Evolutionary conservation across 2,888 invertebrate genomes (phyloP), one percentile per base, ranked within the genome.

Genomic region (Drosophila niveifrons): DNA sequence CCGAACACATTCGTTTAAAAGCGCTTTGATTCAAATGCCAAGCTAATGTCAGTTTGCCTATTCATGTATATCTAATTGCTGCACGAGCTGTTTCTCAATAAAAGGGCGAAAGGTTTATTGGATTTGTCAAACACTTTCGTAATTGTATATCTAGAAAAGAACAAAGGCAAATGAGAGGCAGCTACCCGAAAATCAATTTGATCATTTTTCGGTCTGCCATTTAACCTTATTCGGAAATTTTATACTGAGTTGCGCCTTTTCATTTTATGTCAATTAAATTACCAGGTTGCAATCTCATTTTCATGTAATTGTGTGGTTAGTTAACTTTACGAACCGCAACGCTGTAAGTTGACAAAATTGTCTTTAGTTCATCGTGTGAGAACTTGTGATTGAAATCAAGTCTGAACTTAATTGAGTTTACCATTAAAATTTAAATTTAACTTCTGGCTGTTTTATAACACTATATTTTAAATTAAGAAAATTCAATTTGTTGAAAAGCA

Each of bases 51-150:
- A 36, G 59, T 34, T 44, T 52, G 15, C 11, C 18, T 28, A 31
- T n/a, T 44, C 51, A 69, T 56, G 62, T 64, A 64, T 65, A 50
- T 52, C 11, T 66, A 72, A 72, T 81, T 69, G 58, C 41, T 47
- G 15, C 8, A 58, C 18, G 50, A 43, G 44, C 36, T 43, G 44
- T 41, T 69, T 47, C 17, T n/a, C 18, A 44, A 36, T 34, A 13
- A 59, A 46, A 23, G 31, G 2, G 31, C 4, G 59, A 59, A 75
- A 36, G 65, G 43, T 53, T 13, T 31, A 31, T 10, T 4, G 18
- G 7, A 29, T 55, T 43, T 43, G 36, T 44, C 13, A 31, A 65
- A 52, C 44, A 51, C 43, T 65, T 18, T n/a, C n/a, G 41, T 48
- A 66, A 63, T 39, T 52, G 44, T 41, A 11, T 48, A 17, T 31